Conservation (phyloP, 2,113 vertebrate genomes). For the Neotoma lepida region DNA sequence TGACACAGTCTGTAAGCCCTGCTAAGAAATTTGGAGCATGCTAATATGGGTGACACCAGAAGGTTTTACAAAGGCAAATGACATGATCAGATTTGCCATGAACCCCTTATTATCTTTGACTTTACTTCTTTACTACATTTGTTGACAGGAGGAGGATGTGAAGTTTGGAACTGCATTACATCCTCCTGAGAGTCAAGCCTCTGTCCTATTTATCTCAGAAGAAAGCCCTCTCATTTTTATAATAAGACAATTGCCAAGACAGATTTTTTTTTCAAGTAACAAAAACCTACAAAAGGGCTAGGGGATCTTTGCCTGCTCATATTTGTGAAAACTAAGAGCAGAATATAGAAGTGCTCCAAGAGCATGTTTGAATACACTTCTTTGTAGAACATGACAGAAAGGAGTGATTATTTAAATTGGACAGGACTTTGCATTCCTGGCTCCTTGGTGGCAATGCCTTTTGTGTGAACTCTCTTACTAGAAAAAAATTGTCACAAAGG, state of each 20-base stretch:
- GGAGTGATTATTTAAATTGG: slow-evolving; percentile 81
- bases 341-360: slow-evolving; percentile 75
- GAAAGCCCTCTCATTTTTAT: slow-evolving; percentile 68
- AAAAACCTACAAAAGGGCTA: slow-evolving; percentile 65
- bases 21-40: background rate
- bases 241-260: slow-evolving; percentile 73
- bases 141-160: slow-evolving; percentile 52
- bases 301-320: slow-evolving; percentile 61
- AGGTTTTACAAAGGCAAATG: slow-evolving; percentile 26
- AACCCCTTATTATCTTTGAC: slow-evolving; percentile 57
- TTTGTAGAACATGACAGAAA: slow-evolving; percentile 78
- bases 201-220: slow-evolving; percentile 54
- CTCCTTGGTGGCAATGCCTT: slow-evolving; percentile 78
- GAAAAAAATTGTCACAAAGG: slow-evolving; percentile 80
- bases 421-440: slow-evolving; percentile 75
- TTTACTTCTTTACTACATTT: slow-evolving; percentile 50
- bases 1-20: background rate
- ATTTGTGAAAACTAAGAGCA: slow-evolving; percentile 73
- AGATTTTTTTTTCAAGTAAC: slow-evolving; percentile 62
- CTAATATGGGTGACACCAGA: background rate
- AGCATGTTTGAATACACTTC: slow-evolving; percentile 77
- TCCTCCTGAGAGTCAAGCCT: slow-evolving; percentile 2
- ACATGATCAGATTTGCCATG: background rate
- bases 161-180: slow-evolving; percentile 52
- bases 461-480: slow-evolving; percentile 78